Base-by-base conservation (phyloP, 2,888 invertebrate genomes). In the Lasioglossum calceatum region DNA sequence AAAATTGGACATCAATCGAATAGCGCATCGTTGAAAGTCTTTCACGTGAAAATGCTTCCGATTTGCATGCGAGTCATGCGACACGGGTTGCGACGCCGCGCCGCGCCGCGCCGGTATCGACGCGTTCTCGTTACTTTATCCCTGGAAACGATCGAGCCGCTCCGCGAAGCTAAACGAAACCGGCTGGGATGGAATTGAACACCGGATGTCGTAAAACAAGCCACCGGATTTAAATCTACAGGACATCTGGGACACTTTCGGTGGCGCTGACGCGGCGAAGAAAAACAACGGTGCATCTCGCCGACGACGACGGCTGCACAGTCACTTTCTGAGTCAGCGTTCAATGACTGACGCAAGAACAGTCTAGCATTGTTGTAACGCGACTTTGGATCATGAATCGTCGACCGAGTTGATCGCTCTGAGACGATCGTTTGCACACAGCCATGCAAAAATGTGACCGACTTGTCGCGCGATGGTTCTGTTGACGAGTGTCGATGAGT, bases 211-310 rank as follows among this genome's bases (percentile, higher is more conserved):
- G 81, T 82, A 81, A 88, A 88, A 70, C 39, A 58, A 16, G 73
- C 50, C 23, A 27, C 75, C 82, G 47, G 82, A 84, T 90, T 88
- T 84, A 84, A 79, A 85, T 67, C 74, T 44, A 58, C 75, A 50
- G 39, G 42, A 90, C 89, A 90, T 88, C 84, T 87, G 85, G 87
- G 87, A 73, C 71, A 74, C 76, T 79, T 85, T 82, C 47, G 74
- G 87, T 64, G 77, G 42, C 58, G 47, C 71, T 39, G 64, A 39
- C 19, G 74, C 77, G 27, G 2, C 50, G 54, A 82, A 64, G 54
- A 79, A 86, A 77, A 78, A 36, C 58, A 81, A 74, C 79, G 32
- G 47, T 50, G 47, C 42, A 42, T 39, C 42, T n/a, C 39, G 39
- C n/a, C 64, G 61, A n/a, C 73, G 44, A n/a, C 61, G 64, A n/a